Evolutionary conservation across 2,888 invertebrate species (phyloP).

Genomic region (Hyppa rectilinea): DNA sequence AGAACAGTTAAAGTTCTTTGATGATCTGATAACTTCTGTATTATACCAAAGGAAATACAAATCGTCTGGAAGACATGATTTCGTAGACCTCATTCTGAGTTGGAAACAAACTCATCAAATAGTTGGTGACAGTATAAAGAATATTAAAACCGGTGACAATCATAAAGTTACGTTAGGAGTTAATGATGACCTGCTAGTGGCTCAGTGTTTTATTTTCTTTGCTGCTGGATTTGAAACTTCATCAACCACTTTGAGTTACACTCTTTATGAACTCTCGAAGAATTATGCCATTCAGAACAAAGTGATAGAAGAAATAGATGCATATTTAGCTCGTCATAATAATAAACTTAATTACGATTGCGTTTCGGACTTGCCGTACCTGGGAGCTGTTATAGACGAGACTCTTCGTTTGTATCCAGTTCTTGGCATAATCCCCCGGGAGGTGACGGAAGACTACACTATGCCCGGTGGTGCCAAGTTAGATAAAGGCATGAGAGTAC

Average conservation of each 20-base stretch:
- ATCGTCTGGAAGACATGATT: constrained; percentile 61
- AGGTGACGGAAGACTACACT: constrained; percentile 72
- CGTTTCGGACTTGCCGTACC: constrained; percentile 69
- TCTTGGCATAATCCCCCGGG: constrained; percentile 69
- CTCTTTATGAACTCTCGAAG: constrained; percentile 60
- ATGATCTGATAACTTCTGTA: constrained; percentile 49
- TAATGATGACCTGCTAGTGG: constrained; percentile 56
- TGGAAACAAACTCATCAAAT: constrained; percentile 65
- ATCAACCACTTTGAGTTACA: constrained; percentile 51
- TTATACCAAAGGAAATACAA: constrained; percentile 57
- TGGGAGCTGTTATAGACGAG: constrained; percentile 74
- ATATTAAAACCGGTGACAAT: constrained; percentile 42
- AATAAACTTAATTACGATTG: constrained; percentile 62
- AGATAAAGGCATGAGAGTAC: constrained; percentile 71
- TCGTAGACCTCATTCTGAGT: constrained; percentile 61
- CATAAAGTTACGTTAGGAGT: constrained; percentile 50
- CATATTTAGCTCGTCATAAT: constrained; percentile 47
- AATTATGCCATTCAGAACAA: constrained; percentile 48
- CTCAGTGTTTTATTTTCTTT: constrained; percentile 64
- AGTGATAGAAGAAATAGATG: constrained; percentile 54
- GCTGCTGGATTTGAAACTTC: constrained; percentile 66
- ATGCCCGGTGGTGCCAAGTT: constrained; percentile 70
- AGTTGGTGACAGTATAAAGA: constrained; percentile 67
- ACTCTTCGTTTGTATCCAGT: constrained; percentile 74
- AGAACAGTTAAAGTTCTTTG: constrained; percentile 52